phyloP scores from a whole-genome alignment of 2,113 vertebrate species.

The Psephotus haematonotus region DNA sequence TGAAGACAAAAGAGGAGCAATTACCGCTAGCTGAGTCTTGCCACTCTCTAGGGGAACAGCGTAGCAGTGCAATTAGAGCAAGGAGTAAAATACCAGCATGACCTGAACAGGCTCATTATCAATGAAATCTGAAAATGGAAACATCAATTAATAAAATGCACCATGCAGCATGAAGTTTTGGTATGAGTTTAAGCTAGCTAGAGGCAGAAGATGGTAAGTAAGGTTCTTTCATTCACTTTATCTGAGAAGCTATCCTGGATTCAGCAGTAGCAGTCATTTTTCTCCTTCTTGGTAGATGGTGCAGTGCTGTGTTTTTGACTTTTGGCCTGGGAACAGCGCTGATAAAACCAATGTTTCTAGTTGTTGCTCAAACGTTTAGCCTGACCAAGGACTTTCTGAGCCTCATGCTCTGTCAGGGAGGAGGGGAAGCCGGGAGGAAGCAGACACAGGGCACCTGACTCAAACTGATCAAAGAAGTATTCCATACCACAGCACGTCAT shows the following conservation, averaged over 20 bases:
- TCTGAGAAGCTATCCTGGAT: neutral
- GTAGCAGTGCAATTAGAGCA: neutral
- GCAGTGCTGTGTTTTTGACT: too few species aligned
- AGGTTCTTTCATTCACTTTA: neutral
- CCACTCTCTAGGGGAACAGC: neutral
- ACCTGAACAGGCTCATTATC: neutral
- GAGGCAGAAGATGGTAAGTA: neutral
- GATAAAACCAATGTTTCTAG: too few species aligned
- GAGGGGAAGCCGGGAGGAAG: too few species aligned
- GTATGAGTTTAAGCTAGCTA: neutral
- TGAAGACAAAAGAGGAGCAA: constrained; percentile 1
- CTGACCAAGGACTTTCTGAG: too few species aligned
- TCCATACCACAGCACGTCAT: too few species aligned
- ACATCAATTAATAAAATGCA: neutral
- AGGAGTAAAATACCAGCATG: neutral
- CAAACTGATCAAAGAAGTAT: too few species aligned
- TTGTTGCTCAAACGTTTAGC: too few species aligned
- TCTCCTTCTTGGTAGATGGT: too few species aligned
- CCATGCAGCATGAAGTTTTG: neutral
- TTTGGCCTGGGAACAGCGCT: too few species aligned
- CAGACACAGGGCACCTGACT: too few species aligned
- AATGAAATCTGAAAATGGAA: neutral
- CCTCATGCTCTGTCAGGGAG: too few species aligned
- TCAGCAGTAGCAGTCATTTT: too few species aligned
- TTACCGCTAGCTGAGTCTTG: neutral